Conservation (phyloP, 2,888 invertebrate species). For the Dyspetes luteomarginatus region DNA sequence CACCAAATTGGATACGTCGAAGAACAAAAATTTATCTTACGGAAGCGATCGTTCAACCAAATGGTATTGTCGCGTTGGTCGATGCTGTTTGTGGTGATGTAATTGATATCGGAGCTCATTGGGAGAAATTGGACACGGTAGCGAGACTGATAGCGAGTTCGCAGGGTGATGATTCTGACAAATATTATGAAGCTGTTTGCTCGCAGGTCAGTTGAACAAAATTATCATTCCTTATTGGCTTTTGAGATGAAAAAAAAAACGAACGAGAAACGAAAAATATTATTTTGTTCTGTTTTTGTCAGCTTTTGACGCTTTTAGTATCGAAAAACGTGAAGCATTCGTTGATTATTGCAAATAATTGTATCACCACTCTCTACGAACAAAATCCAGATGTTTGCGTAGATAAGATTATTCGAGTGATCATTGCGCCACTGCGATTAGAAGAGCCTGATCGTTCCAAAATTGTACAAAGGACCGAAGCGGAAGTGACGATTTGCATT, state of each 20-base stretch:
- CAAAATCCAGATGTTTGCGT: conserved; percentile 83
- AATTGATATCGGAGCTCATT: conserved; percentile 86
- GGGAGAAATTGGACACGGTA: conserved; percentile 88
- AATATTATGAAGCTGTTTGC: conserved; percentile 84
- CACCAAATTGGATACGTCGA: conserved; percentile 87
- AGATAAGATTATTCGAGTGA: conserved; percentile 80
- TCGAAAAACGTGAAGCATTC: conserved; percentile 83
- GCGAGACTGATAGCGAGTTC: conserved; percentile 86
- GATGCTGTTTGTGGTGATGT: conserved; percentile 87
- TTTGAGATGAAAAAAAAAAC: neutral
- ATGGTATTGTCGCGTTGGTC: conserved; percentile 88
- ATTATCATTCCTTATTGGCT: conserved; percentile 11
- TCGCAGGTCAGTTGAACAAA: conserved; percentile 77
- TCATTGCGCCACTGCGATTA: conserved; percentile 77
- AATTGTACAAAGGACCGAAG: conserved; percentile 71
- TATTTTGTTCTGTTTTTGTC: conserved; percentile 73
- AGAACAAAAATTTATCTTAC: conserved; percentile 87
- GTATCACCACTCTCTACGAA: conserved; percentile 85
- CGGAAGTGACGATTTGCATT: conserved; percentile 78
- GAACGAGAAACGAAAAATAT: conserved; percentile 3
- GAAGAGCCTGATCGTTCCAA: neutral
- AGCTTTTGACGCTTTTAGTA: conserved; percentile 84
- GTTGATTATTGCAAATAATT: conserved; percentile 85
- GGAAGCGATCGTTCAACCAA: conserved; percentile 85
- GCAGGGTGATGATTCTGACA: conserved; percentile 82